Base-by-base conservation (phyloP, 1,140 invertebrate species). In the Anagrus nilaparvatae region DNA sequence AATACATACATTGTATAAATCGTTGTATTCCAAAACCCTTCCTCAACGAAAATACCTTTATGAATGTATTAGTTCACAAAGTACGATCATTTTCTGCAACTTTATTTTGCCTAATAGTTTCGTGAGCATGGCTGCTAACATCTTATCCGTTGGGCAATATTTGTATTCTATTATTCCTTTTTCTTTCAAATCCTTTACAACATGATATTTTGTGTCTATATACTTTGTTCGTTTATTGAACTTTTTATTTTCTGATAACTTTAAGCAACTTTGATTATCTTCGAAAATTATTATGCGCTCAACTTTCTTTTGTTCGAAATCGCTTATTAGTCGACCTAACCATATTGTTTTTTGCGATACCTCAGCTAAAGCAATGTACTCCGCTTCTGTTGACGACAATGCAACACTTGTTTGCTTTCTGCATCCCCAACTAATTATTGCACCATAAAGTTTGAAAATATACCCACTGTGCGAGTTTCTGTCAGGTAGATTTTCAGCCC, bases 381-480 rank as follows among this genome's bases (percentile, higher is more conserved):
- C 48, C 2, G 51, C 48, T 41, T 53, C 52, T 6, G 44, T 51
- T n/a, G 50, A 48, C 10, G 52, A 54, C 9, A 52, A 27, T n/a
- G 47, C 34, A 20, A 39, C 18, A 13, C 32, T 20, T 2, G 14
- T 21, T 43, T 50, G 51, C 20, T 46, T 47, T 16, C 39, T 14
- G 25, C 45, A 52, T 4, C 33, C 30, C 48, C 48, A 52, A 14
- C 42, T 33, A 13, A 50, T 44, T 23, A 43, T 20, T 10, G 32
- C 43, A 10, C 46, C 43, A 14, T 43, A 43, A 24, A 46, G 21
- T 13, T 40, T 23, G 32, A 47, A 46, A 20, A 48, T 32, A 24
- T 46, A 36, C 24, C 47, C 50, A 20, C 44, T 47, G 25, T 52
- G 49, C 1, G 48, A 49, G 27, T 52, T 52, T 20, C 46, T 38